Percentiles rank a stretch among this genome's conserved stretches.
Evolutionary conservation across 1,140 invertebrate genomes (phyloP).

Genomic region (Caenorhabditis inopinata): DNA sequence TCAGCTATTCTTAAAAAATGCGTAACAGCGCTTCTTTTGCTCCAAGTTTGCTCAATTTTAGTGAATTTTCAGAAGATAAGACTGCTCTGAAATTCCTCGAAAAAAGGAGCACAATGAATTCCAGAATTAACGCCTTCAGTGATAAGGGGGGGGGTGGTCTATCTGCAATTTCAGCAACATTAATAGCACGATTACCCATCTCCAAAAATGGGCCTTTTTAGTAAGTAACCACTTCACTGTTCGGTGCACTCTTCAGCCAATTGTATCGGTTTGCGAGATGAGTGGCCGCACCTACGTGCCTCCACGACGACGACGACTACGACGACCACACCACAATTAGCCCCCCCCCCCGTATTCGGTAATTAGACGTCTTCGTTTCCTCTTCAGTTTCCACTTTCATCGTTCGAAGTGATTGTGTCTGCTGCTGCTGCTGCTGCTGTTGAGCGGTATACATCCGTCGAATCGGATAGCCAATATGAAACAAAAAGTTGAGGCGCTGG

Average conservation of each 20-base stretch:
- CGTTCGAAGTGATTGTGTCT: neutral
- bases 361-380: constrained; percentile 30
- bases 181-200: constrained; percentile 23
- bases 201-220: neutral
- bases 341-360: constrained; percentile 20
- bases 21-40: no score
- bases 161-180: neutral
- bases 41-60: no score
- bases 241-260: constrained; percentile 10
- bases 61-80: no score
- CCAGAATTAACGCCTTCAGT: no score
- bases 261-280: constrained; percentile 23
- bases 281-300: constrained; percentile 21
- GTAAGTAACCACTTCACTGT: constrained; percentile 23
- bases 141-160: no score
- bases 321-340: neutral
- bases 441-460: no score
- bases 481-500: no score
- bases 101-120: no score
- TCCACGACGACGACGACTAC: neutral
- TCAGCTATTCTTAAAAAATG: no score
- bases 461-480: no score
- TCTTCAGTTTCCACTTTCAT: neutral
- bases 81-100: no score
- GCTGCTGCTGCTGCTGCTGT: no score